Conservation (phyloP, 2,113 vertebrate species). For the Podarcis cretensis region DNA sequence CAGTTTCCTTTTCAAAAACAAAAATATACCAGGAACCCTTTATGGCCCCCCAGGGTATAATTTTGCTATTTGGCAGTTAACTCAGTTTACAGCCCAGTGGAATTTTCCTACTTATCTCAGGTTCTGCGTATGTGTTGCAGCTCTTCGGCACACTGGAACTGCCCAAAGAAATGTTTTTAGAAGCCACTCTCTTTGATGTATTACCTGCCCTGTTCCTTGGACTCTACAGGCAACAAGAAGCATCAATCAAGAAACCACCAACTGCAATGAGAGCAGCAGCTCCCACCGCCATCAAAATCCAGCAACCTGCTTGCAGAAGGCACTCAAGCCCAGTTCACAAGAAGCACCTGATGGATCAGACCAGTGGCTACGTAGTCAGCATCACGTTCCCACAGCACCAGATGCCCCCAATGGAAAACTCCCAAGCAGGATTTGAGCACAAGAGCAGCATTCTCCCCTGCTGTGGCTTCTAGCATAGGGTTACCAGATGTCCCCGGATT, state of each 20-base stretch:
- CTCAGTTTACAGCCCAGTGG: not conserved
- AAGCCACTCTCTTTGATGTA: not conserved
- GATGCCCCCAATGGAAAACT: too few relatives aligned
- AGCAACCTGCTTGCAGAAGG: too few relatives aligned
- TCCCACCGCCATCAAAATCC: too few relatives aligned
- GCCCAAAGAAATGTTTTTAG: too few relatives aligned
- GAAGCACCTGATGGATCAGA: too few relatives aligned
- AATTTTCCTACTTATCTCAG: accelerated
- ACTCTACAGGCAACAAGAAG: not conserved
- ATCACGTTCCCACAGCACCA: too few relatives aligned
- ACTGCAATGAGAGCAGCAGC: not conserved
- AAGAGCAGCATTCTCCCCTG: too few relatives aligned
- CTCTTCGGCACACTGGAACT: not conserved
- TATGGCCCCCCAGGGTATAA: not conserved
- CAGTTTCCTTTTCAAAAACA: slow-evolving; percentile 25
- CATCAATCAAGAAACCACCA: not conserved
- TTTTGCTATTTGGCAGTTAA: not conserved
- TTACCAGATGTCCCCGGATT: too few relatives aligned
- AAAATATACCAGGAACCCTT: slow-evolving; percentile 23
- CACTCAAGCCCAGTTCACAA: too few relatives aligned
- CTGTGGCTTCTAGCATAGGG: too few relatives aligned
- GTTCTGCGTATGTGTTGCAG: accelerated
- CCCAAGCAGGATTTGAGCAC: too few relatives aligned
- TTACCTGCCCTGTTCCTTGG: not conserved
- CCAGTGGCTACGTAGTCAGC: too few relatives aligned